phyloP scores from a whole-genome alignment of 1,140 invertebrate genomes.

The Drosophila saltans region DNA sequence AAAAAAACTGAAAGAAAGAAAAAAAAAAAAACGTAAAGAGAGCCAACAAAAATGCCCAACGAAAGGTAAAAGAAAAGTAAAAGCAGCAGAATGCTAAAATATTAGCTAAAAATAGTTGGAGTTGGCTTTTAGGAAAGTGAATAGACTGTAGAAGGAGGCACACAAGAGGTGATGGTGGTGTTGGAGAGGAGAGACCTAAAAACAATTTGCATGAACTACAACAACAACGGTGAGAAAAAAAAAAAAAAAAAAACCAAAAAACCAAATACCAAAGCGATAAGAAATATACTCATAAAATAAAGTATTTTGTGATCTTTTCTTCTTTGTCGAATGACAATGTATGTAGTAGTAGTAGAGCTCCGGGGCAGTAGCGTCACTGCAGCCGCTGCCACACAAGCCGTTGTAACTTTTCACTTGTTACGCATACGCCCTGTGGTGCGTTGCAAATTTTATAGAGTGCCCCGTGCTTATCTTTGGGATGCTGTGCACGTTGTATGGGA shows the following conservation, averaged over 20 bases:
- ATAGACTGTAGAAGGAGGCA: slow-evolving; percentile 24
- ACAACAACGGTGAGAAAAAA: slow-evolving; percentile 11
- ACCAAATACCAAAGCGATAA: slow-evolving; percentile 13
- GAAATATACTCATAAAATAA: slow-evolving; percentile 31
- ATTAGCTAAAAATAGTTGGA: slow-evolving; percentile 65
- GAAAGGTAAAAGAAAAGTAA: slow-evolving; percentile 65
- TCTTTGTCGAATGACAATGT: too few relatives aligned
- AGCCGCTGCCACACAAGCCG: slow-evolving; percentile 43
- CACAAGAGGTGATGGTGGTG: neutral
- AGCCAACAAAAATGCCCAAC: slow-evolving; percentile 29
- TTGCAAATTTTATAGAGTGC: slow-evolving; percentile 56
- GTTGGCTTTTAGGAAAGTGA: slow-evolving; percentile 12
- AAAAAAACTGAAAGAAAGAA: slow-evolving; percentile 15
- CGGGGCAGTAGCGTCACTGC: too few relatives aligned
- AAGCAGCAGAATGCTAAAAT: slow-evolving; percentile 69
- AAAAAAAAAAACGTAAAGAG: neutral
- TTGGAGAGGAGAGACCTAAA: slow-evolving; percentile 21
- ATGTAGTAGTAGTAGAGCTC: too few relatives aligned
- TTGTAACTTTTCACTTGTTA: slow-evolving; percentile 73
- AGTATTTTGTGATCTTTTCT: slow-evolving; percentile 15
- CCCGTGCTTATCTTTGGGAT: slow-evolving; percentile 16
- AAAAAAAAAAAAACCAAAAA: neutral
- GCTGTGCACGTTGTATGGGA: slow-evolving; percentile 41
- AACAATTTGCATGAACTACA: slow-evolving; percentile 71
- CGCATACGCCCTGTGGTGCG: slow-evolving; percentile 74